A percentile compares a stretch with the other conserved stretches of the same genome.
phyloP scores from a whole-genome alignment of 1,140 invertebrate species.

The Ceratoteleas bidentatus region DNA sequence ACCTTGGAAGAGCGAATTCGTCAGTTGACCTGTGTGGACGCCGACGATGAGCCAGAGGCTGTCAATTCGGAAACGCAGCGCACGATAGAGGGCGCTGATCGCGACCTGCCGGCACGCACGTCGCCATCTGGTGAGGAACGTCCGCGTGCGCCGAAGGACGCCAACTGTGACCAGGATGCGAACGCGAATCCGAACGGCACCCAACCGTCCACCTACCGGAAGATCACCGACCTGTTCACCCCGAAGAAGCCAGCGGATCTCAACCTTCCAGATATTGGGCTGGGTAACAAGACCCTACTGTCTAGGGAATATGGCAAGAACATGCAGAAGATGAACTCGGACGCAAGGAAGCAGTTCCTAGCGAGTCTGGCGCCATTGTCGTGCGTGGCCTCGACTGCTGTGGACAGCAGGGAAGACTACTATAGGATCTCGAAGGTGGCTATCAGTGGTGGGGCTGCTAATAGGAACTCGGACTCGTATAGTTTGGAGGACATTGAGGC shows the following conservation, averaged over 20 bases:
- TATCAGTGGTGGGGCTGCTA: constrained; percentile 74
- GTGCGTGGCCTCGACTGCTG: constrained; percentile 84
- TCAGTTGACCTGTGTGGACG: no score
- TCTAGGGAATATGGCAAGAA: constrained; percentile 75
- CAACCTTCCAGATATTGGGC: constrained; percentile 82
- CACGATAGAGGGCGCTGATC: no score
- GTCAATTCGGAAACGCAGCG: no score
- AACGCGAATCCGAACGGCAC: constrained; percentile 47
- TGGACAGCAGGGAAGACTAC: constrained; percentile 86
- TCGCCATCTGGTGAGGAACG: no score
- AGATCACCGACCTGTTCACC: constrained; percentile 85
- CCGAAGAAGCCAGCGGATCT: constrained; percentile 78
- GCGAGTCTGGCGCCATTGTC: constrained; percentile 88
- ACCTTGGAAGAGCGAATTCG: no score
- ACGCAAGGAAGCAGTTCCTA: constrained; percentile 87
- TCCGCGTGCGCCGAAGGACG: constrained; percentile 83
- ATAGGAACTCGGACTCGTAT: constrained; percentile 82
- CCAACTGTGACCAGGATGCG: constrained; percentile 79
- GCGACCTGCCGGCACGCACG: no score
- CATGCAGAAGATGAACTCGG: constrained; percentile 77
- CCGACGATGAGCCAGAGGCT: no score
- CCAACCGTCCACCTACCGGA: constrained; percentile 84
- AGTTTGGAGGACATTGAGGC: constrained; percentile 86
- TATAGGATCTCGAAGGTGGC: constrained; percentile 84
- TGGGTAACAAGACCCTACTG: constrained; percentile 76